Evolutionary conservation across 1,140 invertebrate species (phyloP), one percentile per base, ranked within the genome.

Genomic region (Pachyrhynchus sulphureomaculatus): DNA sequence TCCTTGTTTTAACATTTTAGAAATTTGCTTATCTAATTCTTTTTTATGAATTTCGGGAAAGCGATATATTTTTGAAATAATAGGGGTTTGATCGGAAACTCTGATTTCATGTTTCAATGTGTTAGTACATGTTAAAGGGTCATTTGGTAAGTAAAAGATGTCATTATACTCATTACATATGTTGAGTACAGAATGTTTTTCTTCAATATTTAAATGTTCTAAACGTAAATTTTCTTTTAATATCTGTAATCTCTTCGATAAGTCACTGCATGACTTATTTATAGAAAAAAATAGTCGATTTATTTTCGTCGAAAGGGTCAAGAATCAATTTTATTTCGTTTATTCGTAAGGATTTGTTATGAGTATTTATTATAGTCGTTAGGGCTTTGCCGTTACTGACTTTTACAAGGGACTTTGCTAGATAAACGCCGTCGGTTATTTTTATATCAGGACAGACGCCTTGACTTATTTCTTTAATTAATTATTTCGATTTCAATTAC

Each of bases 31-130:
- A 76, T 74, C 65, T 4, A 78, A 67, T 70, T 79, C 76, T 21
- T 73, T 47, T 67, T 75, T 65, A 39, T 77, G 74, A n/a, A 72
- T 47, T 64, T 74, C 52, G 1, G 74, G 73, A 29, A 66, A 73
- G 17, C 72, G 33, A 65, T 76, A 75, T 9, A 54, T 59, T 69
- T 72, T 72, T 5, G 69, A 41, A 47, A 34, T 42, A 23, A 73
- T 67, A 21, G 70, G 70, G 13, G 26, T 70, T 23, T 53, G 13
- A 37, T 45, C 18, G 13, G 54, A 65, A 39, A 62, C 60, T 15
- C 39, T 36, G 15, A 76, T 75, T 62, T 67, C 47, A 58, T 73
- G 71, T 55, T 55, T 39, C n/a, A 64, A 9, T 9, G 65, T 48
- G 23, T 55, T 54, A 18, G 67, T 65, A 5, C 8, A 42, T n/a